Conservation (phyloP, 2,888 invertebrate genomes). For the Drosophila planitibia region DNA sequence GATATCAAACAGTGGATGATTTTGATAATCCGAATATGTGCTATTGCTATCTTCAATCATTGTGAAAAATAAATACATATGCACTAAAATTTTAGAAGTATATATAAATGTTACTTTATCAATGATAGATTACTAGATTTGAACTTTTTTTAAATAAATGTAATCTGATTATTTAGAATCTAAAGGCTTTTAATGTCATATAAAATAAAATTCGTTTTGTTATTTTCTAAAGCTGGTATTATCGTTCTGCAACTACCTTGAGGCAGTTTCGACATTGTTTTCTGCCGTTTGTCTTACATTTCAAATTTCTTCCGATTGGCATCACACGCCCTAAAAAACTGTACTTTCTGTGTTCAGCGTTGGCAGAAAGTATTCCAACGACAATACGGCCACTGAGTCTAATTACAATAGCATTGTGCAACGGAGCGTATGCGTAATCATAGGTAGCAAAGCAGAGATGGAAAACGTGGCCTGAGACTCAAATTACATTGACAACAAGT, state of each 20-base stretch:
- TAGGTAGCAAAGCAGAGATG: conserved; percentile 32
- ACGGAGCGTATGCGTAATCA: conserved; percentile 72
- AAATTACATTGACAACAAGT: conserved; percentile 69
- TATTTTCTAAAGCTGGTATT: neutral
- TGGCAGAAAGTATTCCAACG: conserved; percentile 47
- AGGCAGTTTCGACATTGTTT: neutral
- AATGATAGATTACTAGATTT: conserved; percentile 30
- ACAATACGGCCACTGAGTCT: conserved; percentile 60
- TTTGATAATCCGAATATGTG: neutral
- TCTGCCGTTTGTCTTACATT: conserved; percentile 11
- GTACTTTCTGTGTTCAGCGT: conserved; percentile 29
- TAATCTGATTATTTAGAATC: neutral
- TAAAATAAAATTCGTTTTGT: neutral
- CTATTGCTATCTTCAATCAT: conserved; percentile 23
- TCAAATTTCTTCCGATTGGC: conserved; percentile 20
- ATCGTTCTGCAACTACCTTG: neutral
- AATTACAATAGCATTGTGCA: conserved; percentile 68
- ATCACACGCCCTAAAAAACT: conserved; percentile 25
- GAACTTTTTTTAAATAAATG: neutral
- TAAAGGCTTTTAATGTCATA: neutral
- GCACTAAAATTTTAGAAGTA: conserved; percentile 19
- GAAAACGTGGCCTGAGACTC: conserved; percentile 40
- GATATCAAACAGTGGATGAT: conserved; percentile 8
- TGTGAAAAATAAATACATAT: conserved; percentile 8
- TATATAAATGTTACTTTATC: neutral